These are phyloP conservation scores for Zoanthus sansibaricus DNA, from an alignment of 92 coral and sea anemone genomes.

Conservation along the genomic window DNA sequence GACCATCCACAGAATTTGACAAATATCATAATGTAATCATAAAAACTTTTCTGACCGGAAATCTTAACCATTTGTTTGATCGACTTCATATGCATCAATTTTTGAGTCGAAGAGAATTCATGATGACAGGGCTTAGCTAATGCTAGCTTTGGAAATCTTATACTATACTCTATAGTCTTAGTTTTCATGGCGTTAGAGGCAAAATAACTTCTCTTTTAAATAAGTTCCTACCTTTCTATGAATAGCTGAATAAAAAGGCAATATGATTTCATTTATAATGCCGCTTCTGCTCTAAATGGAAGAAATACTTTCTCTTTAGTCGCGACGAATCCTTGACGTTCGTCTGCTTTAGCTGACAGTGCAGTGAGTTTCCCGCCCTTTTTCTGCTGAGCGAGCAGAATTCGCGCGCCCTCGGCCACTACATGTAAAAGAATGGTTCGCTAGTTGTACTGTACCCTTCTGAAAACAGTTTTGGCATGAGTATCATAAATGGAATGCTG, in stretches of 20 bases:
- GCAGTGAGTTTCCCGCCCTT: slow-evolving; percentile 1
- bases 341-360: neutral
- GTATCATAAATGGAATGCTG: too few species aligned
- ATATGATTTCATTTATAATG: neutral
- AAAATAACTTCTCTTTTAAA: neutral
- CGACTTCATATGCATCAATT: too few species aligned
- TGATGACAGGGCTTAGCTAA: neutral
- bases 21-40: too few species aligned
- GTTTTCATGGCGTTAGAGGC: neutral
- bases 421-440: too few species aligned
- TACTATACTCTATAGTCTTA: neutral
- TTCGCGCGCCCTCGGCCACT: neutral
- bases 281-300: neutral
- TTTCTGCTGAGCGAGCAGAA: neutral
- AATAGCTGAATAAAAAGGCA: neutral
- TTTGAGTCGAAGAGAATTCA: neutral
- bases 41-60: too few species aligned
- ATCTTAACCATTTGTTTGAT: too few species aligned
- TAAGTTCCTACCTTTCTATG: neutral
- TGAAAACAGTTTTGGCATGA: too few species aligned
- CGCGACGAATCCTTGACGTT: neutral
- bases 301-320: neutral
- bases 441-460: too few species aligned
- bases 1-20: too few species aligned
- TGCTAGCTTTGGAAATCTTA: neutral